Evolutionary conservation across 2,113 vertebrate genomes (phyloP).

Genomic region (Tragelaphus scriptus): DNA sequence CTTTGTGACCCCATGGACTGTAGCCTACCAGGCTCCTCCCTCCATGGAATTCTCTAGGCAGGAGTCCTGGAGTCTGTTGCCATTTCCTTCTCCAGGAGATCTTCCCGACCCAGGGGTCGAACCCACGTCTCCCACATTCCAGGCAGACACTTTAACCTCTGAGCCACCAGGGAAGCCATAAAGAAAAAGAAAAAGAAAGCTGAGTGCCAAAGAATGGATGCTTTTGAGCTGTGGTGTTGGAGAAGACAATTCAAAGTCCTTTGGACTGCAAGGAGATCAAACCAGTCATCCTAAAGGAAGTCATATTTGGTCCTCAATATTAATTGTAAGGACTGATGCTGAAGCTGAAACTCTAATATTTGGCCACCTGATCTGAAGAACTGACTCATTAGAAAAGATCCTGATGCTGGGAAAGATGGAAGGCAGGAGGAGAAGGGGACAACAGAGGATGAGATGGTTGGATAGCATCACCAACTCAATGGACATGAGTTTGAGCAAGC

Average conservation of each 20-base stretch:
- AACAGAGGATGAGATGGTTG: background rate
- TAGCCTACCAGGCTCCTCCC: too few relatives aligned
- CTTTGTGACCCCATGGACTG: too few relatives aligned
- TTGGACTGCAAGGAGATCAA: background rate
- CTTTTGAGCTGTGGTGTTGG: background rate
- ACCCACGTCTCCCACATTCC: too few relatives aligned
- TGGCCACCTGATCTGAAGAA: background rate
- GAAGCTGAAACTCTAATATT: background rate
- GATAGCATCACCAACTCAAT: background rate
- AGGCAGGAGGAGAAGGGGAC: background rate
- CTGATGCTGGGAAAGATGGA: background rate
- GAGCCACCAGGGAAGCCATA: too few relatives aligned
- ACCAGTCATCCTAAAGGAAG: background rate
- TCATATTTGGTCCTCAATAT: background rate
- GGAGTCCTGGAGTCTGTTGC: too few relatives aligned
- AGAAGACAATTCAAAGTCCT: background rate
- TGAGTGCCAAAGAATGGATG: background rate
- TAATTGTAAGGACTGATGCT: background rate
- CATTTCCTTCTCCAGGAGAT: too few relatives aligned
- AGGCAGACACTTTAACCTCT: too few relatives aligned
- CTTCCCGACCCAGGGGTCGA: too few relatives aligned
- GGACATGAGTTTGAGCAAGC: background rate
- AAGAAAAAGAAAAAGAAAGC: background rate
- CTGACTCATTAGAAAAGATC: background rate
- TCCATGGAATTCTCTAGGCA: too few relatives aligned